These are phyloP conservation scores for Deladenus siricidicola DNA, from an alignment of 2,888 invertebrate species.

Conservation along the genomic window DNA sequence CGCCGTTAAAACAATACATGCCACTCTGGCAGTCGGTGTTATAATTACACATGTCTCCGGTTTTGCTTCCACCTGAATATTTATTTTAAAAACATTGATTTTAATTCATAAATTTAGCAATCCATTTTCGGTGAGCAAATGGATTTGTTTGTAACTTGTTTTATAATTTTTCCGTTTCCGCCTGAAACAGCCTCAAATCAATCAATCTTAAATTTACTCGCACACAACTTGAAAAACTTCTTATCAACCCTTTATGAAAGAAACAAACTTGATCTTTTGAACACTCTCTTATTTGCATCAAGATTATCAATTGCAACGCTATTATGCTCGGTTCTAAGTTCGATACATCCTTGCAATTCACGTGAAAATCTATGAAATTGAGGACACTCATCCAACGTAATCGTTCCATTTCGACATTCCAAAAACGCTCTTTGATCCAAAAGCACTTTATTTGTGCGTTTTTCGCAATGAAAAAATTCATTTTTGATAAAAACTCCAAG, in stretches of 20 bases:
- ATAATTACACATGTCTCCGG: slow-evolving; percentile 45
- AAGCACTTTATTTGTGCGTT: not conserved
- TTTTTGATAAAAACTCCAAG: slow-evolving; percentile 6
- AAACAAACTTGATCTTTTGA: not conserved
- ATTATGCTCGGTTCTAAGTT: no score
- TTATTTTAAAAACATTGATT: no score
- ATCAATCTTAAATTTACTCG: no score
- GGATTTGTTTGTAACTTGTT: no score
- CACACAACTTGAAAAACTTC: no score
- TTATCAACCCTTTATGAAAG: no score
- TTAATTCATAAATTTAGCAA: no score
- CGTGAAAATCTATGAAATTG: not conserved
- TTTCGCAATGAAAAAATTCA: slow-evolving; percentile 2
- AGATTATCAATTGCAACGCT: no score
- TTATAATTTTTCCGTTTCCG: no score
- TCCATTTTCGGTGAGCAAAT: no score
- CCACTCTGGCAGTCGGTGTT: slow-evolving; percentile 49
- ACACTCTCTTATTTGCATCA: not conserved
- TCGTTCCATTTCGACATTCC: not conserved
- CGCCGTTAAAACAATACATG: slow-evolving; percentile 49
- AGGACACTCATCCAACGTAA: not conserved
- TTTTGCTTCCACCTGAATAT: slow-evolving; percentile 34
- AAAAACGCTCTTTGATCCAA: not conserved
- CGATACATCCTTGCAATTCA: not conserved
- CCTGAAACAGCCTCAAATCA: no score